phyloP scores from a whole-genome alignment of 92 coral and sea anemone genomes.

The Metridium senile region DNA sequence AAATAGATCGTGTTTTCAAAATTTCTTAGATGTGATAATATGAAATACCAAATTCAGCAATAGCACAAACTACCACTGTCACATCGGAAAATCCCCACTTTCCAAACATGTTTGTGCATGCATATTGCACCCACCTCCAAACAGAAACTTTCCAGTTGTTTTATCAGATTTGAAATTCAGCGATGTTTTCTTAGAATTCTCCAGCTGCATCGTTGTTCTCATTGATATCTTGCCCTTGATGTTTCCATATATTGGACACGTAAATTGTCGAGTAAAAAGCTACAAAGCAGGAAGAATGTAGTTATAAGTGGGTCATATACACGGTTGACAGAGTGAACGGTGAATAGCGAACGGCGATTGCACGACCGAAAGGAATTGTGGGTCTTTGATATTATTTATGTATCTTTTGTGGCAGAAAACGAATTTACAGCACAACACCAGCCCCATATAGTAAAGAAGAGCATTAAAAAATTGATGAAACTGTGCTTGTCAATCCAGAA shows the following conservation, averaged over 20 bases:
- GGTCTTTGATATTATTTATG: too few species aligned
- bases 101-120: not conserved
- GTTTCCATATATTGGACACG: conserved; percentile 18
- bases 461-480: too few species aligned
- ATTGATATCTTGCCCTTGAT: conserved; percentile 15
- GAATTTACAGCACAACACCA: too few species aligned
- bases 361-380: too few species aligned
- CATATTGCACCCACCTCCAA: conserved; percentile 26
- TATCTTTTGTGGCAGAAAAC: too few species aligned
- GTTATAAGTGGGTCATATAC: not conserved
- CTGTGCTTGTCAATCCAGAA: too few species aligned
- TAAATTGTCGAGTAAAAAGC: conserved; percentile 21
- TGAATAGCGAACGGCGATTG: not conserved
- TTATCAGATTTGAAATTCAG: conserved; percentile 10
- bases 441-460: too few species aligned
- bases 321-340: not conserved
- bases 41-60: not conserved
- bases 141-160: conserved; percentile 7
- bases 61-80: not conserved
- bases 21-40: too few species aligned
- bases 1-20: too few species aligned
- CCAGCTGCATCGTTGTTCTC: conserved; percentile 6
- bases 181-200: conserved; percentile 7
- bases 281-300: too few species aligned
- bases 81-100: not conserved